Base-by-base conservation (phyloP, 2,888 invertebrate species). In the Criorhina ranunculi region DNA sequence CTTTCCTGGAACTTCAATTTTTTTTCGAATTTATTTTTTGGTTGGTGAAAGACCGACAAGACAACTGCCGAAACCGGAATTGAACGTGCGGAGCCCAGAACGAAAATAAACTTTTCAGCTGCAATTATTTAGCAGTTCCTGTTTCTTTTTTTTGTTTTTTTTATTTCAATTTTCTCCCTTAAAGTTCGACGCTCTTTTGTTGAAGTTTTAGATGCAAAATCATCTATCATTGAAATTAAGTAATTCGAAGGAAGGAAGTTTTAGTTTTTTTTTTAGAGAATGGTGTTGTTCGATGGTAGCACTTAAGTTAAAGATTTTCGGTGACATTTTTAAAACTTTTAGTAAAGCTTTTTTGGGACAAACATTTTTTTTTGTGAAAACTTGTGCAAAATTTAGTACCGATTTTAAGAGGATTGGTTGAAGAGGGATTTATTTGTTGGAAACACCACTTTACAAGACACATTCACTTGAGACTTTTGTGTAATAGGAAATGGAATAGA, bases 181-280 rank as follows among this genome's bases (percentile, higher is more conserved):
- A 75, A 73, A 62, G 17, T 62, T 53, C 60, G 33, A 55, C 12
- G 40, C n/a, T 31, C 17, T 55, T 44, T 46, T 67, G 60, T 51
- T 42, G 8, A 33, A 77, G 53, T 77, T 60, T 44, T 55, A 37
- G 80, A 81, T 62, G 80, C 37, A 55, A 76, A 76, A 76, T 81
- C 76, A 81, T 76, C 69, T 69, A 69, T 81, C 80, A 76, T 76
- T 69, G 76, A 69, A 81, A 81, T 76, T 57, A 81, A 81, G 69
- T 62, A 81, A 67, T 59, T 53, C 53, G 53, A 62, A 53, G 53
- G 35, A 40, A 7, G 33, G 33, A 73, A 53, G 49, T 66, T 73
- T 44, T 35, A 53, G 67, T 77, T 60, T 70, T 44, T 60, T 53
- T 67, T 76, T 69, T 44, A 44, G 15, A 9, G 29, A 35, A 51